Evolutionary conservation across 1,140 invertebrate species (phyloP), one percentile per base, ranked within the genome.

Genomic region (Phenacoccus solenopsis): DNA sequence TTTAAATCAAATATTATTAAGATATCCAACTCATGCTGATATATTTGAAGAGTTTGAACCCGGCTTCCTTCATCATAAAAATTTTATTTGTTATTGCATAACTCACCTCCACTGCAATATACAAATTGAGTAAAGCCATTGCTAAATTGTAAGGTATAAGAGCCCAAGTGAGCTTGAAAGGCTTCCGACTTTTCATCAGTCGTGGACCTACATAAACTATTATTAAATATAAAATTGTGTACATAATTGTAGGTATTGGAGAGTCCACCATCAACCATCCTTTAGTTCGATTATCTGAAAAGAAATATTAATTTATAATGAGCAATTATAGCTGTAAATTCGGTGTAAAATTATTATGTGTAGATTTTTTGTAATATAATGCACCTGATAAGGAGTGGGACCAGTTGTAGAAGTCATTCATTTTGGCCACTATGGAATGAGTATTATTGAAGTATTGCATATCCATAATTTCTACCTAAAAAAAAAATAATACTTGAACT

Each of bases 221-320:
- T 67, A 88, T 80, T 28, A 95, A 81, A 77, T 96, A 96, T n/a
- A 89, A 70, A 24, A 86, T 72, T 4, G 90, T 89, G 74, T 93
- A 87, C 5, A 87, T 76, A 10, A 91, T 75, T 0, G 90, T 93
- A 13, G 91, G 90, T 70, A 84, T 78, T 28, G 90, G 91, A 0
- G 91, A 91, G 70, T 90, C 87, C 70, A 96, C 93, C 72, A 96
- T 78, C 0, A 88, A 84, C 94, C 93, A 93, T 80, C 88, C 87
- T 83, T 86, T 86, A 57, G 93, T 93, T 78, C 93, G 83, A 73
- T 84, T 81, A 79, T 93, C 90, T 90, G 79, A 82, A 84, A 73
- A 73, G 68, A 71, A 72, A 69, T 57, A 70, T 20, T 7, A 16
- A 59, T 9, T 20, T 59, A 9, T 59, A 4, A 20, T 20, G n/a